These are phyloP conservation scores for Piprites chloris DNA, from an alignment of 2,113 vertebrate genomes.

Conservation along the genomic window DNA sequence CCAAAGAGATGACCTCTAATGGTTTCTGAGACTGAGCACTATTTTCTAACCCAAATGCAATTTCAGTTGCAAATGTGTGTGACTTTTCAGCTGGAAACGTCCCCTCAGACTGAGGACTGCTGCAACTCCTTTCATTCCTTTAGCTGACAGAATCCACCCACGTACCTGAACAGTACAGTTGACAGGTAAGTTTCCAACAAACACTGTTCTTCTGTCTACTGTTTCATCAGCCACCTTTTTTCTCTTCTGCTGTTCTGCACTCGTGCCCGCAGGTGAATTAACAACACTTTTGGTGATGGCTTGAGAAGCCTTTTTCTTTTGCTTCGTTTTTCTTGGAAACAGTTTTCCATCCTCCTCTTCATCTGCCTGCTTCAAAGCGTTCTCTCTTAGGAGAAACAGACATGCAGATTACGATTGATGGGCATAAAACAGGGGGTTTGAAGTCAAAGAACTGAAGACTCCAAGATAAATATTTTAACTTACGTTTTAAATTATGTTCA, in stretches of 20 bases:
- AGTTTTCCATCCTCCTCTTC: slow-evolving; percentile 69
- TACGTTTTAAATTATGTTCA: neutral
- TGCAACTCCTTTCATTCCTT: neutral
- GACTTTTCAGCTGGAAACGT: neutral
- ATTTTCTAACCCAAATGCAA: neutral
- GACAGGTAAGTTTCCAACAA: slow-evolving; percentile 91
- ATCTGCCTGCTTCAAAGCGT: slow-evolving; percentile 77
- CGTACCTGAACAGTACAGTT: slow-evolving; percentile 82
- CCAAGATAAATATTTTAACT: neutral
- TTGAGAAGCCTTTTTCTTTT: slow-evolving; percentile 54
- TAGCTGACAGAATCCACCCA: neutral
- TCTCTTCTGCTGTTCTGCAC: slow-evolving; percentile 33
- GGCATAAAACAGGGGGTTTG: rapidly evolving
- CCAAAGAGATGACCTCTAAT: neutral
- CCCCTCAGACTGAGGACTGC: neutral
- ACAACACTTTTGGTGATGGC: neutral
- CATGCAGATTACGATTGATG: neutral
- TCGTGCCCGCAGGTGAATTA: neutral
- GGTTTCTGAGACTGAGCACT: neutral
- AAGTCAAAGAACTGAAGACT: neutral
- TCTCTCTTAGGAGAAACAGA: slow-evolving; percentile 75
- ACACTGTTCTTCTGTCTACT: slow-evolving; percentile 82
- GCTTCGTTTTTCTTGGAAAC: slow-evolving; percentile 26
- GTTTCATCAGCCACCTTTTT: slow-evolving; percentile 53
- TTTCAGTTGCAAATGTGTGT: neutral